phyloP scores from a whole-genome alignment of 2,888 invertebrate genomes.

The Andrena hattorfiana region DNA sequence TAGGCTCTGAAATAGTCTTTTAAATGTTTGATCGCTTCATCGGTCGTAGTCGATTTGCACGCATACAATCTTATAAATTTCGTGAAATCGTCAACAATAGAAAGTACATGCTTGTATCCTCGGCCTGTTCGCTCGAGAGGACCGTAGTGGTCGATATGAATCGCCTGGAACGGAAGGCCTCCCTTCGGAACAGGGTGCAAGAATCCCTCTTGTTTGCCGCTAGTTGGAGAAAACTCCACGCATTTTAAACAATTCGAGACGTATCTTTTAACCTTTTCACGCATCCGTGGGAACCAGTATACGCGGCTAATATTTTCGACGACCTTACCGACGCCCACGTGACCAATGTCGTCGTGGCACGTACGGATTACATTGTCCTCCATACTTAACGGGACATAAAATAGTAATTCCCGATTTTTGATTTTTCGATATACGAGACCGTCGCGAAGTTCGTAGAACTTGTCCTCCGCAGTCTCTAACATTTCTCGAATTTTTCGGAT shows the following conservation, averaged over 20 bases:
- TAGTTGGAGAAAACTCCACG: neutral
- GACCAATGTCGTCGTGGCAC: neutral
- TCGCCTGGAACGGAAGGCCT: neutral
- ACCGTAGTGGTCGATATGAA: slow-evolving; percentile 13
- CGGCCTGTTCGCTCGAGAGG: neutral
- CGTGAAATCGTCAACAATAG: neutral
- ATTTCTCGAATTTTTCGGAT: neutral
- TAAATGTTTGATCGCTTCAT: slow-evolving; percentile 3
- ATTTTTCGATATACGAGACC: neutral
- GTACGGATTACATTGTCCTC: neutral
- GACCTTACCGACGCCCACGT: neutral
- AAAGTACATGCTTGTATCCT: neutral
- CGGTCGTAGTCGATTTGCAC: neutral
- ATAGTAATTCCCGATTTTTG: no score
- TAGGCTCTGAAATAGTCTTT: slow-evolving; percentile 1
- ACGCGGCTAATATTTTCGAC: neutral
- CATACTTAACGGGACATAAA: neutral
- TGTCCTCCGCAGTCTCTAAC: slow-evolving; percentile 3
- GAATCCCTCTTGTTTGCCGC: neutral
- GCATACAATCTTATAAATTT: slow-evolving; percentile 18
- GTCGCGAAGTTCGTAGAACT: slow-evolving; percentile 14
- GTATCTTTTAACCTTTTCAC: neutral
- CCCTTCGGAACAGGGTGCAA: neutral
- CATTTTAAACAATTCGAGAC: slow-evolving; percentile 8
- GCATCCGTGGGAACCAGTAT: slow-evolving; percentile 20